Evolutionary conservation across 2,888 invertebrate species (phyloP), one percentile per base, ranked within the genome.

Genomic region (Ephialtes manifestator): DNA sequence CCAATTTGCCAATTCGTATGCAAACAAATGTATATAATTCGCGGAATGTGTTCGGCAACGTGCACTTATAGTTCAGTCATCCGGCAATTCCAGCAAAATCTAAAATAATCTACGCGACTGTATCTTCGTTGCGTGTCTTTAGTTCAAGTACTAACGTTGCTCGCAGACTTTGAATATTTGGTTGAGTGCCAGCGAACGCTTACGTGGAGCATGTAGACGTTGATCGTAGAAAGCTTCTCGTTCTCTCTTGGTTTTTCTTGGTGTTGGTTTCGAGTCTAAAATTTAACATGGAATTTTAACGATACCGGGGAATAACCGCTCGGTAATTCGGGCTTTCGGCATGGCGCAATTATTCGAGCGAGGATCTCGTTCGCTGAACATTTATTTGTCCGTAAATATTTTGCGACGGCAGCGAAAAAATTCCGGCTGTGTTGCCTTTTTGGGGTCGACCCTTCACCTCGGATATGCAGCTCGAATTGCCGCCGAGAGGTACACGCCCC

Each of bases 321-420:
- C 60, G 51, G 55, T 75, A 84, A 82, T 86, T 75, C 55, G 48
- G 39, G 58, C 55, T 78, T 86, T 81, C 48, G 67, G 70, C 63
- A 51, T 18, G 13, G 53, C 51, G 63, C 31, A 70, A 83, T 85
- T 83, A 85, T 85, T 78, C 71, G 78, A 77, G 71, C 68, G 65
- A 43, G n/a, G 35, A 51, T 43, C 48, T 20, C 55, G 18, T 7
- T 55, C 58, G 46, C 15, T 4, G 63, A 79, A 79, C 80, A 82
- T 87, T 86, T 87, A 83, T 86, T 87, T 85, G 24, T 67, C 65
- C 48, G 84, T 86, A 82, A 89, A 88, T 83, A 88, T 85, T 88
- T 79, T 70, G 53, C 80, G 55, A 70, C 43, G 43, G 39, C 43
- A 77, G 60, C 72, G 70, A 58, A 74, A 72, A 81, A 81, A 10